A percentile compares a stretch with the other conserved stretches of the same genome.
These are phyloP conservation scores for Agrochola lota DNA, from an alignment of 2,888 invertebrate species.

Conservation along the genomic window DNA sequence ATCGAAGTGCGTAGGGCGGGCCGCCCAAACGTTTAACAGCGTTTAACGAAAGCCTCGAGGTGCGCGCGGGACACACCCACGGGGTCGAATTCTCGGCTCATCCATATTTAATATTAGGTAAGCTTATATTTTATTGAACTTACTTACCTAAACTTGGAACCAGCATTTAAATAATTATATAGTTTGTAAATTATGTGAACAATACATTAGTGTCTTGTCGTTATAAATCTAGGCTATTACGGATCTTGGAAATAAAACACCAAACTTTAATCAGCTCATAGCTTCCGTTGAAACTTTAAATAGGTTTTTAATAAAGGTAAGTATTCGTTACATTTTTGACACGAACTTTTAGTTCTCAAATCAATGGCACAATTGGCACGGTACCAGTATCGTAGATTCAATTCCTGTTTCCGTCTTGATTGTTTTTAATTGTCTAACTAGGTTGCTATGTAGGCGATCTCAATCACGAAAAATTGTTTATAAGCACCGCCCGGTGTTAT, in stretches of 20 bases:
- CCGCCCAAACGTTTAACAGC: slow-evolving; percentile 90
- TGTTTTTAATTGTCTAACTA: background rate
- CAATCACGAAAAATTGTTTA: slow-evolving; percentile 10
- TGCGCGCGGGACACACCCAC: slow-evolving; percentile 85
- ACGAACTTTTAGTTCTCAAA: background rate
- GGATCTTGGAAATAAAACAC: background rate
- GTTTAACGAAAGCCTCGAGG: slow-evolving; percentile 87
- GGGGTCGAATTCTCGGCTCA: slow-evolving; percentile 65
- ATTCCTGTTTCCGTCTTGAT: background rate
- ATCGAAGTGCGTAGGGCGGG: slow-evolving; percentile 87
- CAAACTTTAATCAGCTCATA: background rate
- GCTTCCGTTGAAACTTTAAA: background rate
- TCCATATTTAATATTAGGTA: slow-evolving; percentile 65
- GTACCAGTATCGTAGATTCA: background rate
- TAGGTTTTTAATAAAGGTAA: background rate
- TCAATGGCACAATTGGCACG: background rate
- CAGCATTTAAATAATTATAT: background rate
- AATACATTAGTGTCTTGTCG: background rate
- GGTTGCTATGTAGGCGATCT: background rate
- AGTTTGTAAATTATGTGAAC: background rate
- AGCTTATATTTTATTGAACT: slow-evolving; percentile 40
- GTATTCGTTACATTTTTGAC: background rate
- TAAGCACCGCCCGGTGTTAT: background rate
- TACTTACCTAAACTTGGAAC: slow-evolving; percentile 18
- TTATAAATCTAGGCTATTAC: background rate